These are phyloP conservation scores for Platycnemis pennipes DNA, from an alignment of 2,888 invertebrate species.

Conservation along the genomic window DNA sequence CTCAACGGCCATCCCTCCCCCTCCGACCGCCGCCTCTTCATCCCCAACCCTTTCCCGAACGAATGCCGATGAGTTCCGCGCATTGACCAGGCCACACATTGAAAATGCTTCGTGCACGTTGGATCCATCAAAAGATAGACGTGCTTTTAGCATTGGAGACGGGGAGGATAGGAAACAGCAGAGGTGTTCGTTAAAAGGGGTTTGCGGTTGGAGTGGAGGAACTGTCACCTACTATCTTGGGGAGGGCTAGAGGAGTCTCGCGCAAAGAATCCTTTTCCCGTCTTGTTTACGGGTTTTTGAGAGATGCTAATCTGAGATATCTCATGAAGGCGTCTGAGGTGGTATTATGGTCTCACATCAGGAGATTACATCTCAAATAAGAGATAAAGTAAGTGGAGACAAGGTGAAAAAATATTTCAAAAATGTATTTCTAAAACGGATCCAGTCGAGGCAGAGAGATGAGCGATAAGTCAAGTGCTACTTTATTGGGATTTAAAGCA, in stretches of 20 bases:
- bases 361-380: neutral
- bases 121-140: constrained; percentile 7
- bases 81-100: neutral
- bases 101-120: neutral
- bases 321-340: neutral
- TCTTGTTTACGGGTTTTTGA: neutral
- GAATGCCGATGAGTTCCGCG: neutral
- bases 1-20: neutral
- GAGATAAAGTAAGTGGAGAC: neutral
- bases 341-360: neutral
- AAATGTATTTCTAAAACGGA: no score
- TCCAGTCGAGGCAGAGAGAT: no score
- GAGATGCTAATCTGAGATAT: constrained; percentile 12
- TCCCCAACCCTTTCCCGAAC: neutral
- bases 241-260: neutral
- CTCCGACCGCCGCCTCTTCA: neutral
- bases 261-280: neutral
- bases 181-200: neutral
- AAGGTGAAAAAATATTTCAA: no score
- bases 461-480: no score
- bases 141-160: neutral
- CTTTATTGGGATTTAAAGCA: no score
- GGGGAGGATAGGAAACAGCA: neutral
- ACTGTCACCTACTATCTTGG: neutral
- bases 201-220: neutral